Conservation (phyloP, 2,113 vertebrate species). For the Dipodomys ordii region DNA sequence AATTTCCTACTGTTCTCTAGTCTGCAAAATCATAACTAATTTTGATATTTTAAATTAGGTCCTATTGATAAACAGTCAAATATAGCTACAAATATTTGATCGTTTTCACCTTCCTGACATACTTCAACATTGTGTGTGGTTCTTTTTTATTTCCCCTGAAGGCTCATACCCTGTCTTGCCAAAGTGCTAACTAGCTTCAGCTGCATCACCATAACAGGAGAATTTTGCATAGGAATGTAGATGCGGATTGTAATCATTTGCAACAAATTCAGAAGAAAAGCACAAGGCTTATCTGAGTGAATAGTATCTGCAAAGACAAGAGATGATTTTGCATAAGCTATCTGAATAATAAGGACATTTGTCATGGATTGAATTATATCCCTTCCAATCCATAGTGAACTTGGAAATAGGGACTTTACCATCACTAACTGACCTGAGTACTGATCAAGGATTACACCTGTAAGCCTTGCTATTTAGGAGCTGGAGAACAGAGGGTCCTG, state of each 20-base stretch:
- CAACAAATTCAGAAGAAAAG: conserved; percentile 52
- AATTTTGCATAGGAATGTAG: conserved; percentile 21
- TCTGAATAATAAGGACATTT: conserved; percentile 50
- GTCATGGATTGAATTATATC: neutral
- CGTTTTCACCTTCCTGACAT: neutral
- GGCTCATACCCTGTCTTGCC: neutral
- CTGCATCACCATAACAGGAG: neutral
- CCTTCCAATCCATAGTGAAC: neutral
- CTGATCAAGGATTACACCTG: too few species aligned
- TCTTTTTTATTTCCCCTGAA: neutral
- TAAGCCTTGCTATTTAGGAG: neutral
- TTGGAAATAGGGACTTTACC: neutral
- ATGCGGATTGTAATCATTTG: neutral
- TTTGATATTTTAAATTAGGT: conserved; percentile 63
- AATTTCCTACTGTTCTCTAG: conserved; percentile 23
- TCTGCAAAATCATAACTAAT: conserved; percentile 21
- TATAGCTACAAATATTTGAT: conserved; percentile 36
- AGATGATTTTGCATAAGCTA: neutral
- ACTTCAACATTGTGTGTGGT: conserved; percentile 46
- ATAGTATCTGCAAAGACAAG: conserved; percentile 55
- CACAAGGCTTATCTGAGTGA: conserved; percentile 58
- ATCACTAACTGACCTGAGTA: too few species aligned
- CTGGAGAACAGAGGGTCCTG: too few species aligned
- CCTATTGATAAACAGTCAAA: neutral
- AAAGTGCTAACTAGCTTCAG: conserved; percentile 70